Base-by-base conservation (phyloP, 2,113 vertebrate genomes). In the Dasyornis broadbenti region DNA sequence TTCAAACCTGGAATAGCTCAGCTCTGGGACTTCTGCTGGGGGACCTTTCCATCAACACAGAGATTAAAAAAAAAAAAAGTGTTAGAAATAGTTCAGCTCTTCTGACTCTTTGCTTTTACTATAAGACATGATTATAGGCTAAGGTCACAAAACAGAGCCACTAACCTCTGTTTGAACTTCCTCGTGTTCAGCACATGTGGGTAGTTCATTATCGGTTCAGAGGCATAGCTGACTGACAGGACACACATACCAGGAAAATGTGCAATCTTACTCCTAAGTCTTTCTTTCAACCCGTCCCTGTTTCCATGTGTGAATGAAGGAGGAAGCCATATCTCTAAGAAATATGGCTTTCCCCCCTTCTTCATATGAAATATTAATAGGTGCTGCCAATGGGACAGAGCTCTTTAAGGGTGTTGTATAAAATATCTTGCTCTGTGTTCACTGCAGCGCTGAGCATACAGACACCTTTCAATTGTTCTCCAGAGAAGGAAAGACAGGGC, bases 91-190 rank as follows among this genome's bases (percentile, higher is more conserved):
- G 45, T 90, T 81, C 35, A 37, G 39, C 20, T 78, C 56, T 89
- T 83, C 63, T 73, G 86, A 72, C 70, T 83, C 87, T 90, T 89
- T 4, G 35, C 84, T 94, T 90, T 96, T 94, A 82, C 92, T 94
- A 7, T 60, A 89, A 73, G 86, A 37, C 54, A 56, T 80, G 40
- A 82, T 96, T 92, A 75, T 89, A 92, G 60, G 33, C 71, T 92
- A 75, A 93, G 91, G 85, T 92, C 91, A 68, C 91, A 91, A 80
- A 92, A 75, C 83, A 76, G 93, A 92, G 81, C 72, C 81, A 52
- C 93, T 96, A 92, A 96, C 90, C 95, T 95, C 90, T 92, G 64
- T 7, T 77, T 96, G 95, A 97, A 96, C 94, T 96, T 97, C 95
- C 95, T 96, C 1, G 8, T 77, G 78, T 66, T 94, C 23, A 3